A percentile compares a stretch with the other conserved stretches of the same genome.
Evolutionary conservation across 2,113 vertebrate genomes (phyloP).

Genomic region (Mungos mungo): DNA sequence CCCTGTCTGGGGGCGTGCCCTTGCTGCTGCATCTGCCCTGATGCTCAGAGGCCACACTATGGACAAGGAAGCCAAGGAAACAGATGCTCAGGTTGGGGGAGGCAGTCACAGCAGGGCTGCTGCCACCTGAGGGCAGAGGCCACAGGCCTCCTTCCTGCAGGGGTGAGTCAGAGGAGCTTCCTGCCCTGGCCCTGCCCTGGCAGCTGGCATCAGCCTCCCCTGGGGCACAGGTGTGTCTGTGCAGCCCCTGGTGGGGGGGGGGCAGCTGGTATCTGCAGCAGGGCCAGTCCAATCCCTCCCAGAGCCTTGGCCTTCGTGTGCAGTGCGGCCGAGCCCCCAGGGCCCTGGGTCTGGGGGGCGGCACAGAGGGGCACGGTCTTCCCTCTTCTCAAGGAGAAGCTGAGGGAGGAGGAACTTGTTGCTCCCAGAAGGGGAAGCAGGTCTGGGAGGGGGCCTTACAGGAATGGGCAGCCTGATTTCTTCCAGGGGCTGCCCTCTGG

Average conservation of each 20-base stretch:
- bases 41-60: not conserved
- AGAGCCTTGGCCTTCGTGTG: no score
- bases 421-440: not conserved
- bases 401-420: not conserved
- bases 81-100: not conserved
- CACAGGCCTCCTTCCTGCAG: not conserved
- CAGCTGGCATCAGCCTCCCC: not conserved
- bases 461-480: not conserved
- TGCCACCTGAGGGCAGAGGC: not conserved
- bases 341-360: not conserved
- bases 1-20: not conserved
- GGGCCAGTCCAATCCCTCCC: rapidly evolving
- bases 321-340: no score
- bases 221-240: not conserved
- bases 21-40: not conserved
- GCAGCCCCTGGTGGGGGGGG: rapidly evolving
- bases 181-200: not conserved
- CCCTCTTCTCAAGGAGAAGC: not conserved
- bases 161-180: slow-evolving; percentile 46
- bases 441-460: not conserved
- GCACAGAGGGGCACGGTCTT: rapidly evolving
- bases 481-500: not conserved
- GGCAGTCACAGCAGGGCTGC: not conserved
- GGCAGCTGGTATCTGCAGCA: not conserved
- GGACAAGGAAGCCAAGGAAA: not conserved